Percentiles rank a stretch among this genome's conserved stretches.
Conservation (phyloP, 2,888 invertebrate genomes). For the Scrobipalpa atriplicella region DNA sequence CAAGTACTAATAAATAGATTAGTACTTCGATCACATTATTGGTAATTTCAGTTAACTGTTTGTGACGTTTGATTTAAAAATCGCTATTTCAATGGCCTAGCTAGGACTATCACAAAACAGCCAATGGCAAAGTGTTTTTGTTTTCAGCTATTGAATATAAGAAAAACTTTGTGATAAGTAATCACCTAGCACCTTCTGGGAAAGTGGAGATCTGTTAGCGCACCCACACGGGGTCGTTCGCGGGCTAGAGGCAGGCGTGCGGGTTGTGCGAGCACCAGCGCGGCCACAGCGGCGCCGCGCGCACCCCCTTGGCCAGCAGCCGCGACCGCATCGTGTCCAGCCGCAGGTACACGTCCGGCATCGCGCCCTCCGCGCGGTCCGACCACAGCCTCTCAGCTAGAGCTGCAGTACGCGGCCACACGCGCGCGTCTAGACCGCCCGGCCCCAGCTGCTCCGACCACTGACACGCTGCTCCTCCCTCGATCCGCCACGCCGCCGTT, state of each 20-base stretch:
- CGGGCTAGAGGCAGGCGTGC: slow-evolving; percentile 84
- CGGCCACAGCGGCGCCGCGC: slow-evolving; percentile 89
- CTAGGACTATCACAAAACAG: not conserved
- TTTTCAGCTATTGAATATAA: not conserved
- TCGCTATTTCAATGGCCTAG: too few relatives aligned
- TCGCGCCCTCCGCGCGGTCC: slow-evolving; percentile 78
- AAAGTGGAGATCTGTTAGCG: slow-evolving; percentile 22
- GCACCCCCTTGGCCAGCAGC: slow-evolving; percentile 83
- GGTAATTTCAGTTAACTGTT: slow-evolving; percentile 19
- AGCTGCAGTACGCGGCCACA: slow-evolving; percentile 93
- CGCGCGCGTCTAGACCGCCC: slow-evolving; percentile 87
- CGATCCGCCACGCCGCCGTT: slow-evolving; percentile 69
- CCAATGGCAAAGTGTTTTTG: not conserved
- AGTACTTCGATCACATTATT: slow-evolving; percentile 20
- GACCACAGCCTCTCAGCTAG: slow-evolving; percentile 91
- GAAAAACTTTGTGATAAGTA: slow-evolving; percentile 8
- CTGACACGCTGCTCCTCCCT: slow-evolving; percentile 92
- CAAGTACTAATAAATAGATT: slow-evolving; percentile 22
- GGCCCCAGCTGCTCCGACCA: slow-evolving; percentile 93
- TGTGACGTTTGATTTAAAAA: slow-evolving; percentile 10
- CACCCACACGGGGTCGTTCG: slow-evolving; percentile 6
- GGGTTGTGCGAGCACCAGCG: slow-evolving; percentile 90
- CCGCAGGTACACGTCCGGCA: slow-evolving; percentile 85
- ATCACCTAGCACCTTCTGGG: slow-evolving; percentile 26
- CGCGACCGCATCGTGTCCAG: slow-evolving; percentile 86